Evolutionary conservation across 2,888 invertebrate species (phyloP).

Genomic region (Corythucha ciliata): DNA sequence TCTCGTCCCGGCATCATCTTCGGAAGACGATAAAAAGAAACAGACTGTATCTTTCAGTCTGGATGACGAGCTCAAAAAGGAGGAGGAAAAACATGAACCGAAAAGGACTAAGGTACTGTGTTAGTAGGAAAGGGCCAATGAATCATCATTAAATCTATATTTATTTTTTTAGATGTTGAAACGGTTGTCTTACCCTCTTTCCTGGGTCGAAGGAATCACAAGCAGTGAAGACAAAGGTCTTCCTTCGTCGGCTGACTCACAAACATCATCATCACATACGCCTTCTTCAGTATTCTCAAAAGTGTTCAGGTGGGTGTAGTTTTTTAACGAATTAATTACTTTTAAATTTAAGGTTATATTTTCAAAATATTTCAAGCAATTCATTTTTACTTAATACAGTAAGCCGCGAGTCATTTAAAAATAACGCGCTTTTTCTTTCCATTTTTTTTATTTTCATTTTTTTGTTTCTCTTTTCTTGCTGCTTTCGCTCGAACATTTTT

Average conservation of each 20-base stretch:
- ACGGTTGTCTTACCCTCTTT: slow-evolving; percentile 78
- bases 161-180: slow-evolving; percentile 68
- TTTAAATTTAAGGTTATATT: too few relatives aligned
- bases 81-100: slow-evolving; percentile 42
- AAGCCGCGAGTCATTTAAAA: not conserved
- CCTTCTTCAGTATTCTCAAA: slow-evolving; percentile 58
- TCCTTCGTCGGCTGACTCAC: slow-evolving; percentile 43
- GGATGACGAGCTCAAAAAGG: slow-evolving; percentile 44
- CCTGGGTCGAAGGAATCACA: slow-evolving; percentile 82
- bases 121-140: not conserved
- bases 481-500: too few relatives aligned
- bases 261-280: slow-evolving; percentile 46
- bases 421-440: not conserved
- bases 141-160: slow-evolving; percentile 1
- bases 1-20: slow-evolving; percentile 46
- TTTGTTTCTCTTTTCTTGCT: not conserved
- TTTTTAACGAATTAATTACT: slow-evolving; percentile 19
- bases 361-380: too few relatives aligned
- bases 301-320: slow-evolving; percentile 67
- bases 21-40: slow-evolving; percentile 51
- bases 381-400: too few relatives aligned
- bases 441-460: not conserved
- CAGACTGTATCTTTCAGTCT: slow-evolving; percentile 64
- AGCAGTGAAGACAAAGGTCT: slow-evolving; percentile 52
- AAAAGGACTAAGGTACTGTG: slow-evolving; percentile 36